Base-by-base conservation (phyloP, 2,113 vertebrate genomes). In the Opisthocomus hoazin region DNA sequence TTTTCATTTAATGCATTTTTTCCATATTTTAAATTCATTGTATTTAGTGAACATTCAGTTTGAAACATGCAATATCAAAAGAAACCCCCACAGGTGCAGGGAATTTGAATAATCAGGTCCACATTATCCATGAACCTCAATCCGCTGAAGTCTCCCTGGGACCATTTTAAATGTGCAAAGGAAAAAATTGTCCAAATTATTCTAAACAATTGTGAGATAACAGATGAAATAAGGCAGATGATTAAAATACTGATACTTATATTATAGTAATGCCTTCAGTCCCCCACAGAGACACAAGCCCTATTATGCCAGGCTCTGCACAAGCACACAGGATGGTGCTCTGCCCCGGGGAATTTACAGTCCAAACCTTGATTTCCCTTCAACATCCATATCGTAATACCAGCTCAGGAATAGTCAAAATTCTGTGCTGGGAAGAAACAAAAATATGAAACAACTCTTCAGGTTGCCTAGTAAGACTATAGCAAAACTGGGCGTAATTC, bases 1-100 rank as follows among this genome's bases (percentile, higher is more conserved):
- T 94, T 97, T 97, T 93, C 78, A 96, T 96, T 97, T 97, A 94
- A 91, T 97, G 93, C 90, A 95, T 94, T 94, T 90, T 90, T 85
- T 48, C 77, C 73, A 79, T 91, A 88, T 95, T 96, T 94, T 94
- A 96, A 96, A 96, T 95, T 92, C 87, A 93, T 97, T 95, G 87
- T 94, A 90, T 89, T 96, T 96, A 97, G 90, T 2, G 9, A 96
- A 89, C 56, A 92, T 89, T 93, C 91, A 87, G 85, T 85, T 57
- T 85, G 79, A 92, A 94, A 93, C 71, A 57, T 19, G 80, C 36
- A 87, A 69, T 77, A 90, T 54, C 92, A 58, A 87, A 89, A 96
- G 94, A 96, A 92, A 96, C 76, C 88, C 87, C 88, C 15, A 4
- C 94, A 95, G 91, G 79, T 97, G 91, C 89, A 68, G 51, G 34